Percentiles rank a stretch among this genome's conserved stretches.
These are phyloP conservation scores for Galeopterus variegatus DNA, from an alignment of 2,113 vertebrate genomes.

Conservation along the genomic window DNA sequence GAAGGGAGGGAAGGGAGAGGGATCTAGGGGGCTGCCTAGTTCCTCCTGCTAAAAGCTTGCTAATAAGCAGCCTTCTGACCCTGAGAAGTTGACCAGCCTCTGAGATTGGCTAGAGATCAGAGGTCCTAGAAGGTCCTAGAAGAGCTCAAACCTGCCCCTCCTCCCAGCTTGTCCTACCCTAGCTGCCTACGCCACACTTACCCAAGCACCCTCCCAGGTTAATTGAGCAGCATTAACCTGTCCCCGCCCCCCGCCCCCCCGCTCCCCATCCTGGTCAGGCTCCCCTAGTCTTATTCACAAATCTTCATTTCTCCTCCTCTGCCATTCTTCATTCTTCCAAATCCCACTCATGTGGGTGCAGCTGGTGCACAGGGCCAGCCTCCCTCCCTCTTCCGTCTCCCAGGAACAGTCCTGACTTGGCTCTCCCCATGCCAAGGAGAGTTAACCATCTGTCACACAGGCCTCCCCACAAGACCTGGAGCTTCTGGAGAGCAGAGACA, in stretches of 20 bases:
- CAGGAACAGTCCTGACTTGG: background rate
- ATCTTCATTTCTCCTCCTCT: background rate
- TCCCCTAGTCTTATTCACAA: background rate
- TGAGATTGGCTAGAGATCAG: background rate
- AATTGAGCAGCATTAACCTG: background rate
- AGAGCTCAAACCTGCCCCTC: background rate
- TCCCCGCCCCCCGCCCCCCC: no score
- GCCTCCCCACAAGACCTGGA: fast-evolving
- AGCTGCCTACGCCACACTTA: background rate
- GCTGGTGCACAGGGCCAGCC: fast-evolving
- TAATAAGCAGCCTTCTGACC: background rate
- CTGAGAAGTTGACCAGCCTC: background rate
- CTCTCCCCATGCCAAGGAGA: background rate
- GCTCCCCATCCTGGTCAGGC: background rate
- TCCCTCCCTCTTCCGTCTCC: background rate
- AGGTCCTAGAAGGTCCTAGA: background rate
- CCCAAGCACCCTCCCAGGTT: background rate
- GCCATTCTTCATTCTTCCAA: background rate
- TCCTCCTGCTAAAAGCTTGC: background rate
- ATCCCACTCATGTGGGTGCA: background rate
- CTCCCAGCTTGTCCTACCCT: no score
- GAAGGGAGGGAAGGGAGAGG: background rate
- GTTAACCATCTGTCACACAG: background rate
- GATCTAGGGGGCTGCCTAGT: fast-evolving
- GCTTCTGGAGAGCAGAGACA: background rate